Base-by-base conservation (phyloP, 2,113 vertebrate species). In the Brienomyrus brachyistius region DNA sequence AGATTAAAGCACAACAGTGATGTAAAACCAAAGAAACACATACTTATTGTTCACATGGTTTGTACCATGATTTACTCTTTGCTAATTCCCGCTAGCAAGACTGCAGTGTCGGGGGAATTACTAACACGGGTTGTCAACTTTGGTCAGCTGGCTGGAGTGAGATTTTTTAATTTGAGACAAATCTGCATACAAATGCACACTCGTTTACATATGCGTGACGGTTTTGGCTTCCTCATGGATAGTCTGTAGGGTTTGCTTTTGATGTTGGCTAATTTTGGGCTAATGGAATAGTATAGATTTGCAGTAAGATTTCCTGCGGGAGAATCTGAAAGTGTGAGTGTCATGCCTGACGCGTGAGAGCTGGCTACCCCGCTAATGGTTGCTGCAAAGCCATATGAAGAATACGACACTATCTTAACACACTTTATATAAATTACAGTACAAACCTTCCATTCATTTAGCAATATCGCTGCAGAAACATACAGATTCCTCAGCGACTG, bases 371-470 rank as follows among this genome's bases (percentile, higher is more conserved):
- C 11, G 59, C 56, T 27, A n/a, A 27, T 66, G n/a, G n/a, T n/a
- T 66, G 23, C 23, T 66, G 59, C 59, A 66, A 10, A 84, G 48
- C 48, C 23, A 84, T 11, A 19, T 19, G 11, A 21, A 21, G 6
- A 21, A 11, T 2, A 51, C 56, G 89, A 86, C 52, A 90, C 91
- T 85, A 74, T n/a, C 90, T 91, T 83, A 87, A 90, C 90, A 91
- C 88, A 77, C 90, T 91, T 56, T 89, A 92, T 89, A 92, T 87
- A 92, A 91, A 91, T 90, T 40, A 89, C 54, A 90, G 89, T 90
- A 88, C 62, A 90, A n/a, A 87, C 40, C 17, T 52, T 51, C 47
- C 45, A 43, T 89, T 62, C 21, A 48, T 74, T 43, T 90, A 45
- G 74, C 77, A 89, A 90, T 7, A 89, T 70, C 70, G 91, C 83